Base-by-base conservation (phyloP, 2,888 invertebrate species). In the Phymatocera aterrima region DNA sequence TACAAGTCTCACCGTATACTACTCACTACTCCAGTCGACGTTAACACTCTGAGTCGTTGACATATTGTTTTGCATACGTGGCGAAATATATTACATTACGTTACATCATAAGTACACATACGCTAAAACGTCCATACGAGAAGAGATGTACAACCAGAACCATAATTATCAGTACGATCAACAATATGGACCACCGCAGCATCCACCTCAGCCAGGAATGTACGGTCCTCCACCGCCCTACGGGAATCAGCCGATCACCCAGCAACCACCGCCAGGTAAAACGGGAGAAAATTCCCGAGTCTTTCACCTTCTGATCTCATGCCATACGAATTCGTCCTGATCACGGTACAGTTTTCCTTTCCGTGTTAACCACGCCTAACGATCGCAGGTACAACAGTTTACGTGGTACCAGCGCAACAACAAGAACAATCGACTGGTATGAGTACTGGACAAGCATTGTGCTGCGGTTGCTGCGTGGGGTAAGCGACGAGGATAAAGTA, bases 331-430 rank as follows among this genome's bases (percentile, higher is more conserved):
- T n/a, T n/a, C n/a, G n/a, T n/a, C n/a, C n/a, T n/a, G n/a, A n/a
- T n/a, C n/a, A n/a, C n/a, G n/a, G n/a, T n/a, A n/a, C n/a, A n/a
- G n/a, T 2, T 24, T 21, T 57, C 0, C 18, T 3, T n/a, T 0
- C 51, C 6, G 18, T 46, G 3, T 21, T 68, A 46, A 2, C 46
- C 15, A 64, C 18, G 5, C 1, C 24, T 28, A n/a, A n/a, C n/a
- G 1, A n/a, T n/a, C 3, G 3, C 34, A 75, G 75, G 57, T 6
- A 60, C 75, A 4, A 75, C 75, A n/a, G 75, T 75, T 1, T 75
- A 75, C 75, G 75, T 75, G 8, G 75, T 75, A n/a, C 75, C 75
- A 12, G 57, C 75, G 18, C 75, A 54, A n/a, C 37, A 75, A 60
- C 21, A 75, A 51, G 57, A 75, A 28, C 75, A 57, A 28, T 43